phyloP scores from a whole-genome alignment of 2,113 vertebrate genomes.

The Nymphicus hollandicus region DNA sequence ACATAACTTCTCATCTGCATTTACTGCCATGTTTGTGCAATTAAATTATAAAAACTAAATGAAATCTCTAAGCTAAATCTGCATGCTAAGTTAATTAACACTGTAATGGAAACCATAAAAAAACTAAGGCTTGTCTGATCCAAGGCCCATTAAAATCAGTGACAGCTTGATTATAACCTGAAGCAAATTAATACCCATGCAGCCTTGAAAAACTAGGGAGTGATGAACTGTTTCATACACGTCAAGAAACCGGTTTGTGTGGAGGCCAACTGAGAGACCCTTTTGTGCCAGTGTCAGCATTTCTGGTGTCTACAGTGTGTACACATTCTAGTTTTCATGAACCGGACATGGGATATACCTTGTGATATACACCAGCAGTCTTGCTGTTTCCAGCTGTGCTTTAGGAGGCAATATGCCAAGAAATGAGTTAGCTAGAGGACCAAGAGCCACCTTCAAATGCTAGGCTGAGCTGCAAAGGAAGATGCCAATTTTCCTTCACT shows the following conservation, averaged over 20 bases:
- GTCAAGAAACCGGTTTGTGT: background rate
- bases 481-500: background rate
- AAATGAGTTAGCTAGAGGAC: background rate
- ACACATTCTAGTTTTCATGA: background rate
- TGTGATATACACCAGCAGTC: background rate
- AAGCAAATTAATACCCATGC: background rate
- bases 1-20: conserved; percentile 18
- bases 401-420: background rate
- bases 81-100: conserved; percentile 43
- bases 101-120: conserved; percentile 5
- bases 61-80: conserved; percentile 25
- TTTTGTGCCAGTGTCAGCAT: background rate
- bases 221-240: background rate
- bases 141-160: conserved; percentile 20
- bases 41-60: conserved; percentile 47
- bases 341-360: background rate
- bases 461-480: background rate
- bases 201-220: background rate
- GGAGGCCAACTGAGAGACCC: background rate
- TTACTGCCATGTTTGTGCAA: background rate
- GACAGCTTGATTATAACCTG: conserved; percentile 38
- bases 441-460: background rate
- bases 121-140: conserved; percentile 5
- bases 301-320: background rate
- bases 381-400: background rate